Conservation (phyloP, 1,140 invertebrate genomes). For the Drosophila biarmipes region DNA sequence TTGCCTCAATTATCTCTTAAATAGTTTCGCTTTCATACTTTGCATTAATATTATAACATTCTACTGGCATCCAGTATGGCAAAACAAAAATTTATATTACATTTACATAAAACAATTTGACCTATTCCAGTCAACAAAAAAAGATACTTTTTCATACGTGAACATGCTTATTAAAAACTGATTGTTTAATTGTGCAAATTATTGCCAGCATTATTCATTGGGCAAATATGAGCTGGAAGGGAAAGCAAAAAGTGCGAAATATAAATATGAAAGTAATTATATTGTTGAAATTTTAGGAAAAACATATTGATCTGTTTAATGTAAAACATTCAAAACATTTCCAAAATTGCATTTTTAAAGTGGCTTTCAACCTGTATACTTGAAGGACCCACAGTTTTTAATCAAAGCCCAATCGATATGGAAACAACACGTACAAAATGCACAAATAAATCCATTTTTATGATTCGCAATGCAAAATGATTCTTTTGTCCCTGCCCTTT, state of each 20-base stretch:
- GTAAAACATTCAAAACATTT: too few relatives aligned
- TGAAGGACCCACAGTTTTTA: background rate
- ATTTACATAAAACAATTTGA: slow-evolving; percentile 46
- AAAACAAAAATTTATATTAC: slow-evolving; percentile 19
- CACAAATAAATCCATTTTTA: slow-evolving; percentile 62
- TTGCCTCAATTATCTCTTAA: background rate
- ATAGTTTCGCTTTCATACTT: too few relatives aligned
- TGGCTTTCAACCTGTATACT: background rate
- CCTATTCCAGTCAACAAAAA: slow-evolving; percentile 15
- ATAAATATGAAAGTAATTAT: slow-evolving; percentile 21
- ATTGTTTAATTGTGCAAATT: slow-evolving; percentile 52
- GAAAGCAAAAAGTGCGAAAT: background rate
- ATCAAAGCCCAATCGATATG: slow-evolving; percentile 2
- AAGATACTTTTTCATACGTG: slow-evolving; percentile 9
- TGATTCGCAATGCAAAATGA: slow-evolving; percentile 57
- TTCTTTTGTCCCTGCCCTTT: slow-evolving; percentile 9
- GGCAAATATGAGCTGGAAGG: slow-evolving; percentile 6
- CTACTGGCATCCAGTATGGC: background rate
- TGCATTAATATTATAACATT: slow-evolving; percentile 13
- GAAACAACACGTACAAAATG: slow-evolving; percentile 40
- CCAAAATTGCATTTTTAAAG: background rate
- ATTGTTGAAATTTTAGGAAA: background rate
- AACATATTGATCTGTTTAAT: background rate
- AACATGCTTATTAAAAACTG: slow-evolving; percentile 33
- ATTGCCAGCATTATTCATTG: slow-evolving; percentile 43